Percentiles rank a stretch among this genome's conserved stretches.
phyloP scores from a whole-genome alignment of 1,140 invertebrate genomes.

The Amphibalanus amphitrite region DNA sequence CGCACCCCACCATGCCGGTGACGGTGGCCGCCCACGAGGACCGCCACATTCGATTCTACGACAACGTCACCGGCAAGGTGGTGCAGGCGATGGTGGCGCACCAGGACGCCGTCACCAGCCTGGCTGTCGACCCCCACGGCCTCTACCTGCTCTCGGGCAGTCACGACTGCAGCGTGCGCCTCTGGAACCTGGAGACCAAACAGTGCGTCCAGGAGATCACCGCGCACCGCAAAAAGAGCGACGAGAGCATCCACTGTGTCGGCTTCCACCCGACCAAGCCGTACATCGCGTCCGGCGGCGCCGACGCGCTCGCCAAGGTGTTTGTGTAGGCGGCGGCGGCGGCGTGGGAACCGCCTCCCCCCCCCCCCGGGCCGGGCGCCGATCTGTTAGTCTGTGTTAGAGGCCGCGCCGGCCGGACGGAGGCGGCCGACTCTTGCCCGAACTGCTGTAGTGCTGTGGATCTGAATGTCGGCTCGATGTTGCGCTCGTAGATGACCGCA shows the following conservation, averaged over 20 bases:
- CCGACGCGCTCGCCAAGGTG: conserved; percentile 96
- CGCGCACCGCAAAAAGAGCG: conserved; percentile 97
- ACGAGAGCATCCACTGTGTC: conserved; percentile 96
- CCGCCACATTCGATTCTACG: conserved; percentile 94
- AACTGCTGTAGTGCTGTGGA: background rate
- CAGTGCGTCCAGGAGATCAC: conserved; percentile 99
- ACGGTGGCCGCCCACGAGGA: conserved; percentile 96
- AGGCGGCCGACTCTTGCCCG: background rate
- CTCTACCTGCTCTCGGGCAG: conserved; percentile 93
- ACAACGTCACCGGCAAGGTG: conserved; percentile 72
- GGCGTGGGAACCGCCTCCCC: too few species aligned
- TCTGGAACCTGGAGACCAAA: conserved; percentile 98
- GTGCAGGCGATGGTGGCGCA: conserved; percentile 97
- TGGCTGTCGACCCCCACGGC: conserved; percentile 95
- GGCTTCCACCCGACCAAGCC: conserved; percentile 97
- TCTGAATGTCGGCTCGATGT: background rate
- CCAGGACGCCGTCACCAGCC: conserved; percentile 90
- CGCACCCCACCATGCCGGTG: conserved; percentile 87
- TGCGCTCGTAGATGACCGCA: background rate
- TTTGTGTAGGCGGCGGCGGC: conserved; percentile 36
- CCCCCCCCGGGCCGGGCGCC: too few species aligned
- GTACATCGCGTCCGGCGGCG: conserved; percentile 95
- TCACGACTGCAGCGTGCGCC: conserved; percentile 95
- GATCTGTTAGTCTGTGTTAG: background rate
- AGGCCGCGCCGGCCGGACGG: too few species aligned